Evolutionary conservation across 2,113 vertebrate species (phyloP), one percentile per base, ranked within the genome.

Genomic region (Caracal caracal): DNA sequence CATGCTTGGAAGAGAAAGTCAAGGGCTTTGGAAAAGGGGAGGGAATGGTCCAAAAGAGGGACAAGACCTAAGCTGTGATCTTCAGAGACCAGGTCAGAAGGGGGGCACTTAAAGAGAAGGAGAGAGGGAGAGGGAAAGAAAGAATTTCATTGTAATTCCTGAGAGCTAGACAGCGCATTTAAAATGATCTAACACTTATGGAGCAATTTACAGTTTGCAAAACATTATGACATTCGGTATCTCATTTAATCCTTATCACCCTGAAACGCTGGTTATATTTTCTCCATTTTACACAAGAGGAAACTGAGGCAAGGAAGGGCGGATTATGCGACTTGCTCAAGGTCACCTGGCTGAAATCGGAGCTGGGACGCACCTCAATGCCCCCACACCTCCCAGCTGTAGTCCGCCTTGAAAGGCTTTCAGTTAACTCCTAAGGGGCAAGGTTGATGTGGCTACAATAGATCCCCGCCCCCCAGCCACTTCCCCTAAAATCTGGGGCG

Each of bases 261-360:
- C 83, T 8, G 35, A 94, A 95, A 92, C 1, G 6, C 56, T 40
- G 19, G 66, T 75, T 68, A 53, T 15, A 65, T 70, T 89, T 82
- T 88, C 47, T 86, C 51, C 84, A 51, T 80, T 89, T 93, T 63
- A 94, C 86, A 82, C 33, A 30, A 16, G 30, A 94, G 82, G 82
- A 97, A 95, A 97, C 90, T 93, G 95, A 97, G 95, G 80, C 83
- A 79, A 35, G 24, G 40, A n/a, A 51, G n/a, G 37, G 24, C 3
- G 6, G 40, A 89, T 53, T 89, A 16, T 66, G 70, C 20, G 89
- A 95, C 47, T 83, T 53, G 82, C 51, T 98, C 96, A 98, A 97
- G 97, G 97, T 98, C 96, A 98, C 70, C 7, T 76, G 92, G 68
- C 70, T 53, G 22, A 78, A 95, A 59, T 70, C 88, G n/a, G 61